phyloP scores from a whole-genome alignment of 2,888 invertebrate genomes.

The Brachyopa scutellaris region DNA sequence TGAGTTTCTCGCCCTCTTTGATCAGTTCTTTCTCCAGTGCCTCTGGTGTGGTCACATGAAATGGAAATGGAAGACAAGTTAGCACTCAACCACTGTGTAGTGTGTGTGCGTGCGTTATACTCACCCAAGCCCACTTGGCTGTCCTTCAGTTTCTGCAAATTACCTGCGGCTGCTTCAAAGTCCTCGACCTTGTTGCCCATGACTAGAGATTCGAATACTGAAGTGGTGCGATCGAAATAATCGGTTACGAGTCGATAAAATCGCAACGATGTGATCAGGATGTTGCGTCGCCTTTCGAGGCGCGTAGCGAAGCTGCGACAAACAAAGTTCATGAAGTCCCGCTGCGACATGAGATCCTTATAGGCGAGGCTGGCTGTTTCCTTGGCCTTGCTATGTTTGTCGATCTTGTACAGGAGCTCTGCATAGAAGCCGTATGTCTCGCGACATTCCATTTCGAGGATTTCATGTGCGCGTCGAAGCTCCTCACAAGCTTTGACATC shows the following conservation, averaged over 20 bases:
- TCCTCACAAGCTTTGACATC: constrained; percentile 88
- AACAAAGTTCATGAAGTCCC: constrained; percentile 92
- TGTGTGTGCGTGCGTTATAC: constrained; percentile 70
- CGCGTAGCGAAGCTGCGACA: constrained; percentile 90
- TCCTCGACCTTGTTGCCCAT: constrained; percentile 85
- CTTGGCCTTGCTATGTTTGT: constrained; percentile 78
- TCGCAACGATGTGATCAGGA: constrained; percentile 88
- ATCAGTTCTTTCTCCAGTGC: constrained; percentile 85
- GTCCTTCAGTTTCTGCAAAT: constrained; percentile 84
- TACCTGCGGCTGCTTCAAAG: constrained; percentile 83
- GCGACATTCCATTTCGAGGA: constrained; percentile 88
- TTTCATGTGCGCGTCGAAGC: constrained; percentile 88
- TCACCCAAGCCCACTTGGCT: constrained; percentile 85
- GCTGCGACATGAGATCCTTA: constrained; percentile 87
- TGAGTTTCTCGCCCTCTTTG: constrained; percentile 89
- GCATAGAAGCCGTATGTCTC: constrained; percentile 91
- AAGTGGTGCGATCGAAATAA: constrained; percentile 86
- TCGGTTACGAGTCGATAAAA: constrained; percentile 90
- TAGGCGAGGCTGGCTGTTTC: constrained; percentile 78
- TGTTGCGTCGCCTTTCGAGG: constrained; percentile 88
- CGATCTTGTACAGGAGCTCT: constrained; percentile 88
- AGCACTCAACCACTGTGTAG: constrained; percentile 22
- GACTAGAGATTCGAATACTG: constrained; percentile 86
- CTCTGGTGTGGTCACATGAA: constrained; percentile 64
- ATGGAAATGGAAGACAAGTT: constrained; percentile 56